Evolutionary conservation across 2,888 invertebrate genomes (phyloP).

Genomic region (Tetranychus piercei): DNA sequence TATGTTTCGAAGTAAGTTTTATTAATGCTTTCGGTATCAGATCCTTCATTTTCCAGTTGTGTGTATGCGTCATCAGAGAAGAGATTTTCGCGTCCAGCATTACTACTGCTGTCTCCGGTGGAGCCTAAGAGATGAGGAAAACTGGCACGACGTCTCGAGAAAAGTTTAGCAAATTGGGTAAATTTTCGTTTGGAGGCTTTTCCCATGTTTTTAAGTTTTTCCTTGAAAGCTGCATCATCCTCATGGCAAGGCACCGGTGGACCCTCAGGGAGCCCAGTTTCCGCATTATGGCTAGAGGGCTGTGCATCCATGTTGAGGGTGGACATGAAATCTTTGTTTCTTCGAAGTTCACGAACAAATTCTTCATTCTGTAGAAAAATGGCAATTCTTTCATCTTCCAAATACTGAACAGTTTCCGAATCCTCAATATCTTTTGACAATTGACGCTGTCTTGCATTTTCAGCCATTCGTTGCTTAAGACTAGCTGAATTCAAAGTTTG

Average conservation of each 20-base stretch:
- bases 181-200: constrained; percentile 66
- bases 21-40: constrained; percentile 11
- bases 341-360: constrained; percentile 63
- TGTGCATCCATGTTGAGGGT: constrained; percentile 42
- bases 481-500: background rate
- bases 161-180: constrained; percentile 55
- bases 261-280: constrained; percentile 22
- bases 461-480: constrained; percentile 34
- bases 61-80: constrained; percentile 25
- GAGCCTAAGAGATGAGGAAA: constrained; percentile 22
- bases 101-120: constrained; percentile 17
- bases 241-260: constrained; percentile 23
- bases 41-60: constrained; percentile 15
- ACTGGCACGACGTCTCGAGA: constrained; percentile 39
- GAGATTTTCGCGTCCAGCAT: constrained; percentile 27
- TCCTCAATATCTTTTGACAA: constrained; percentile 31
- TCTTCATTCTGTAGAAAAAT: constrained; percentile 73
- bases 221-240: constrained; percentile 49
- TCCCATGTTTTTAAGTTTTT: constrained; percentile 60
- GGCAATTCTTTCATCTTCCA: constrained; percentile 70
- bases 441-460: constrained; percentile 35
- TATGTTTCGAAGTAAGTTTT: background rate
- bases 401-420: constrained; percentile 39
- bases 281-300: constrained; percentile 46
- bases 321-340: constrained; percentile 69